Percentiles rank a stretch among this genome's conserved stretches.
Conservation (phyloP, 1,140 invertebrate genomes). For the Phenacoccus solenopsis region DNA sequence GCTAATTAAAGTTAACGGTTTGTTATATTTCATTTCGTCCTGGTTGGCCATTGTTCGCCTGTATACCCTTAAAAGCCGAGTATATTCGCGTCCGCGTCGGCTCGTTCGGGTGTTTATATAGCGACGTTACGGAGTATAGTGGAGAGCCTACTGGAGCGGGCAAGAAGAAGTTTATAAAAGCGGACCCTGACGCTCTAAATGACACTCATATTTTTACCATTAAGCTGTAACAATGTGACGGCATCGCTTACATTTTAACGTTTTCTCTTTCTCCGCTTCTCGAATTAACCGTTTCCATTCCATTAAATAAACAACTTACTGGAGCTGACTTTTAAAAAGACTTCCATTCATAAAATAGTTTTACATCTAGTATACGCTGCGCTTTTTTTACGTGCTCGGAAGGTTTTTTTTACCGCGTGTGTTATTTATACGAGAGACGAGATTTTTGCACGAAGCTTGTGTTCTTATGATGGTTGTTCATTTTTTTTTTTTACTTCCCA, state of each 20-base stretch:
- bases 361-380: neutral
- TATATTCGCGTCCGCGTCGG: too few relatives aligned
- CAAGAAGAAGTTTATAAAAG: slow-evolving; percentile 3
- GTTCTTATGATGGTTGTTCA: neutral
- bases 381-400: neutral
- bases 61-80: neutral
- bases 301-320: slow-evolving; percentile 18
- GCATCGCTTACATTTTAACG: slow-evolving; percentile 5
- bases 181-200: neutral
- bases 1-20: neutral
- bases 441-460: neutral
- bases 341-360: slow-evolving; percentile 16
- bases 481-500: too few relatives aligned
- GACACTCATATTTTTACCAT: slow-evolving; percentile 13
- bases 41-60: neutral
- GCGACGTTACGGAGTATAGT: neutral
- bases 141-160: neutral
- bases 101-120: neutral
- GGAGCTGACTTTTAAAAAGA: slow-evolving; percentile 12
- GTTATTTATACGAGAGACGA: neutral
- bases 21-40: neutral
- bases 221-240: slow-evolving; percentile 10
- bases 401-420: neutral
- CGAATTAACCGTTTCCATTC: slow-evolving; percentile 17
- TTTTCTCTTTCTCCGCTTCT: neutral